Evolutionary conservation across 2,113 vertebrate genomes (phyloP), one percentile per base, ranked within the genome.

Genomic region (Tilapia sparmanii): DNA sequence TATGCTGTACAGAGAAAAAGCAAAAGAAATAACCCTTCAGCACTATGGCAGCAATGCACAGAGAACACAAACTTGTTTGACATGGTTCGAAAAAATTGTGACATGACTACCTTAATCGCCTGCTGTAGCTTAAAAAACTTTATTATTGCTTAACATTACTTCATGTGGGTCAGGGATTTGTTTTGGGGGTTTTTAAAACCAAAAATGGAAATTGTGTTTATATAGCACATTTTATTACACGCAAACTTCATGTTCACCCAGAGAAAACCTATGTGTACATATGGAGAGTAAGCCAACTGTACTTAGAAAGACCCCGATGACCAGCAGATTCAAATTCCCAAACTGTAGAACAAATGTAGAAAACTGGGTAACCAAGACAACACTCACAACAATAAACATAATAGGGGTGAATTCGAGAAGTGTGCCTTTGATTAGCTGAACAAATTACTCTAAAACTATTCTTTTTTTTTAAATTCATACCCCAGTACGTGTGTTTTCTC

Each of bases 21-120:
- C 24, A 35, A 82, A 53, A 63, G 86, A 88, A 90, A 80, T 38
- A 83, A 80, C 73, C 76, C 63, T 66, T 87, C 82, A 47, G 35
- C 80, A 40, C 29, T 29, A 5, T 66, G 85, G 76, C 66, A 61
- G 57, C 82, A 80, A 85, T 86, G 57, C 45, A 33, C 79, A 29
- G 40, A 85, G 22, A 90, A 88, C 40, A 26, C 15, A 16, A 42
- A 40, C 45, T 18, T 26, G 71, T 89, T 53, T 86, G 81, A 80
- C 71, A 40, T 3, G 83, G n/a, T 63, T 84, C 10, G 38, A 55
- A 71, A 82, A 42, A 26, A 9, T 54, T 31, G 42, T 19, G 26
- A n/a, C 16, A 78, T 50, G 71, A 78, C 45, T 13, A 8, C 26
- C 42, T 3, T 31, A 31, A 76, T 50, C 7, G 6, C 50, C 10